Evolutionary conservation across 2,113 vertebrate genomes (phyloP), one percentile per base, ranked within the genome.

Genomic region (Ovibos moschatus): DNA sequence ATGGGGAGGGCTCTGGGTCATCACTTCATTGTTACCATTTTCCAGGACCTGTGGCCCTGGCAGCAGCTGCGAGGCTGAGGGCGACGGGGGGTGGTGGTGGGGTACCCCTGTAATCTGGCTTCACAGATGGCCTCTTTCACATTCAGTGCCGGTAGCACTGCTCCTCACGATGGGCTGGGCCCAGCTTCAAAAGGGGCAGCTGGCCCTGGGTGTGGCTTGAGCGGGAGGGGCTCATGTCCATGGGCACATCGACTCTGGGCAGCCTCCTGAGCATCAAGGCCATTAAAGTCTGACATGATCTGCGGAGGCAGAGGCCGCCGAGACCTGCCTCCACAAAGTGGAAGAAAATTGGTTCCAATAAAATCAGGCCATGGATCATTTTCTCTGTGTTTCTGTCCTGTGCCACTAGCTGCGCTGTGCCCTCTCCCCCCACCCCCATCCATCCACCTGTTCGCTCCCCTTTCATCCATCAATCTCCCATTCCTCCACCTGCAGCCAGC

Each of bases 51-150:
- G 4, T 5, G 7, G 28, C 28, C 40, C 33, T 53, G 9, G 21
- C 64, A 30, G n/a, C 47, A 30, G 47, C 33, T 30, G 15, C 1
- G 2, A 25, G 16, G 13, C 13, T 9, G 51, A n/a, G 50, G 51
- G 6, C 0, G 0, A 7, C 1, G 1, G 12, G 16, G 43, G n/a
- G 30, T 2, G 55, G n/a, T 19, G 4, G 9, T 2, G n/a, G 64
- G n/a, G 2, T 40, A 23, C 67, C 40, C 17, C 5, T 12, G 0
- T 19, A 7, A 0, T 2, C n/a, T 23, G 15, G 10, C 25, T 13
- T 43, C 12, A 14, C 19, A 2, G 64, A 13, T 45, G 33, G 5
- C 14, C 43, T 40, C 78, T 23, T 40, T 81, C 30, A 16, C 2
- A 0, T 33, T 58, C 6, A 21, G 9, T 45, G 47, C n/a, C 25